Conservation (phyloP, 2,797 vertebrate species). For the Eidolon dupreanum region DNA sequence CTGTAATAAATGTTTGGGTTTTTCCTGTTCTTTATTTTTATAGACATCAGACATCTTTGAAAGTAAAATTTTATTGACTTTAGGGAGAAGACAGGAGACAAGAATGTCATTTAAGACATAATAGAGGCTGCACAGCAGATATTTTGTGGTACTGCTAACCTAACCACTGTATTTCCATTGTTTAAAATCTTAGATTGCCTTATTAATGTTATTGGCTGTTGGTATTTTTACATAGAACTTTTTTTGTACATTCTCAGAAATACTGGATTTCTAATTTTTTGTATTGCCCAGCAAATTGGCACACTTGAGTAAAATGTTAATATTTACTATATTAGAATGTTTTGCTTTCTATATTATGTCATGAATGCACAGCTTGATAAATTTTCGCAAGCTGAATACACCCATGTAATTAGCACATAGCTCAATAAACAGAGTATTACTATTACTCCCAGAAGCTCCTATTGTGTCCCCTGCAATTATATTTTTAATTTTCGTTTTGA, state of each 20-base stretch:
- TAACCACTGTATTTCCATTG: not conserved
- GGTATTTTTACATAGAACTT: not conserved
- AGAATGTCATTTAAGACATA: not conserved
- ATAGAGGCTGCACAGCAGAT: not conserved
- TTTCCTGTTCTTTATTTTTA: conserved; percentile 6
- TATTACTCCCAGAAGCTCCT: not conserved
- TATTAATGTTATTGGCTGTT: not conserved
- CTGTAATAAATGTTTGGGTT: not conserved
- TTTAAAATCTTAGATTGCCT: conserved; percentile 29
- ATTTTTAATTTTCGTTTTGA: conserved; percentile 35
- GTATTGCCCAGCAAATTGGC: not conserved
- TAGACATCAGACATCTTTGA: not conserved
- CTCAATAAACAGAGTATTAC: not conserved
- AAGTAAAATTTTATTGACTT: conserved; percentile 41
- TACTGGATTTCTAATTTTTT: not conserved
- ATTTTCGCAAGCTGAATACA: not conserved
- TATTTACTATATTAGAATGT: not conserved
- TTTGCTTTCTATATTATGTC: not conserved
- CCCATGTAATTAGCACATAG: not conserved
- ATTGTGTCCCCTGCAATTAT: not conserved
- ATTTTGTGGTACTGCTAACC: not conserved
- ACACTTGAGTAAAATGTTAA: not conserved
- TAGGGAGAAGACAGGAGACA: not conserved
- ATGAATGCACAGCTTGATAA: not conserved
- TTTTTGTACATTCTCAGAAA: not conserved